Evolutionary conservation across 1,140 invertebrate genomes (phyloP).

Genomic region (Neotoxoptera formosana): DNA sequence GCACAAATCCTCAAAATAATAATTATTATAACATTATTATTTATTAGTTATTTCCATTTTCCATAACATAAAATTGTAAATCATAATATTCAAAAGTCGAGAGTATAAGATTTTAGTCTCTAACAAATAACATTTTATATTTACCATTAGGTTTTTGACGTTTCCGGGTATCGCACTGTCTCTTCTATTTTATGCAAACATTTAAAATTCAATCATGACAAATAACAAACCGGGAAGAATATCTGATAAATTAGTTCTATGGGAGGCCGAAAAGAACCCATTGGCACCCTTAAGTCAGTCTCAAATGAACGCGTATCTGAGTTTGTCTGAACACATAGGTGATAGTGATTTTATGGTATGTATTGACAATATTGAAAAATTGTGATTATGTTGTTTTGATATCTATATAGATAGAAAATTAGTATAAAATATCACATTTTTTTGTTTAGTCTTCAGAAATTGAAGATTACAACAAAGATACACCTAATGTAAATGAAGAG

Average conservation of each 20-base stretch:
- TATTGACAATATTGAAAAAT: not conserved
- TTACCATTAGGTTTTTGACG: not conserved
- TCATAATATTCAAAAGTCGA: not conserved
- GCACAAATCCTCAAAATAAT: no score
- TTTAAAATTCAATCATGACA: not conserved
- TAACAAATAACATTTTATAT: not conserved
- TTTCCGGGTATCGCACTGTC: not conserved
- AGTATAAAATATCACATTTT: not conserved
- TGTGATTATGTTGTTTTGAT: not conserved
- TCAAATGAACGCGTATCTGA: conserved; percentile 25
- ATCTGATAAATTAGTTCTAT: conserved; percentile 40
- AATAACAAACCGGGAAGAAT: conserved; percentile 1
- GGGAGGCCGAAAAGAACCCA: conserved; percentile 44
- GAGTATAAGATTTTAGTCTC: not conserved
- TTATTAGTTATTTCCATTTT: no score
- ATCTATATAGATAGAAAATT: not conserved
- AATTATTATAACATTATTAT: no score
- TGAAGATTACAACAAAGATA: not conserved
- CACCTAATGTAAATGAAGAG: not conserved
- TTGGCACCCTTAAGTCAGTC: conserved; percentile 41
- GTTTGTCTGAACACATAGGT: not conserved
- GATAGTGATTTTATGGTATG: conserved; percentile 29
- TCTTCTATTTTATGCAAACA: not conserved
- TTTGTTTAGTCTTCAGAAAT: conserved; percentile 17
- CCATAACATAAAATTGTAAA: not conserved